Evolutionary conservation across 2,888 invertebrate genomes (phyloP).

Genomic region (Trachelus tabidus): DNA sequence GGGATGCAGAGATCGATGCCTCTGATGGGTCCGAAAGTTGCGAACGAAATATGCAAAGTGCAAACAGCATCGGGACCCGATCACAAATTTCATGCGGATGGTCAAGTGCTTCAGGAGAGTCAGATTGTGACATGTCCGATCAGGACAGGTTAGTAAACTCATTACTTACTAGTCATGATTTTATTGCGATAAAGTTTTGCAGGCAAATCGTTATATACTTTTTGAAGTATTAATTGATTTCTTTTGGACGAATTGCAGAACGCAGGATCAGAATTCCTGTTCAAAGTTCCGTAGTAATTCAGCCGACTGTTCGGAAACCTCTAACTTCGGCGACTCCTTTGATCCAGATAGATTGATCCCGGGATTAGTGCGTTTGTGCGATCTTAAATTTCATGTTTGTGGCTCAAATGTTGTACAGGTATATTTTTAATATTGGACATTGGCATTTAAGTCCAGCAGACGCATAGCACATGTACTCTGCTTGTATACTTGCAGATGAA

Average conservation of each 20-base stretch:
- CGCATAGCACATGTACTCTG: background rate
- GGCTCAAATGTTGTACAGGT: slow-evolving; percentile 50
- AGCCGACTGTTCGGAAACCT: slow-evolving; percentile 10
- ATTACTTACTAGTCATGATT: background rate
- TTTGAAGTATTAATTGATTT: background rate
- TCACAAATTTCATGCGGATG: background rate
- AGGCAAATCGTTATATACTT: background rate
- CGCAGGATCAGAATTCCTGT: background rate
- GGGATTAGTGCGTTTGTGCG: slow-evolving; percentile 42
- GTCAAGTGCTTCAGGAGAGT: background rate
- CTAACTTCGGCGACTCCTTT: slow-evolving; percentile 32
- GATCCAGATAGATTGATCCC: slow-evolving; percentile 59
- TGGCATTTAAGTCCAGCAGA: background rate
- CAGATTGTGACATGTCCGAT: background rate
- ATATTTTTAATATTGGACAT: slow-evolving; percentile 13
- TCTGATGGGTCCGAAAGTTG: slow-evolving; percentile 34
- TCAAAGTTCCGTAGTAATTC: slow-evolving; percentile 19
- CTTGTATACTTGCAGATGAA: slow-evolving; percentile 42
- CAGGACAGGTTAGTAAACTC: background rate
- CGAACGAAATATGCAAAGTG: background rate
- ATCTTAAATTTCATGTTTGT: slow-evolving; percentile 53
- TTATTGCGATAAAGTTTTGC: background rate
- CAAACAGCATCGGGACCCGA: background rate
- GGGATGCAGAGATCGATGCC: slow-evolving; percentile 59
- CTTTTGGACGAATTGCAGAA: background rate